Conservation (phyloP, 2,888 invertebrate genomes). For the Tricholauxania praeusta region DNA sequence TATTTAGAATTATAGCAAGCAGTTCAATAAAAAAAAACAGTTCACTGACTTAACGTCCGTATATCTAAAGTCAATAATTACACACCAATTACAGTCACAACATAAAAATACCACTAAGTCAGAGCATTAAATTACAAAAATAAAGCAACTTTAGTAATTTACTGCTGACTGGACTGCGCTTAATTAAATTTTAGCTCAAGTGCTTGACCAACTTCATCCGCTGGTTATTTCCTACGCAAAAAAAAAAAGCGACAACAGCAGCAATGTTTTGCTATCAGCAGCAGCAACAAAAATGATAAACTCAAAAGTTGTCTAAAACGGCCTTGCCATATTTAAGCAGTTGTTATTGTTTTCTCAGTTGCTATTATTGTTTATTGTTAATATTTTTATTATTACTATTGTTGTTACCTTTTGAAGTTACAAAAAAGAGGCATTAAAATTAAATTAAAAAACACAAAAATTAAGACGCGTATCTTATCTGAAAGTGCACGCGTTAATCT, state of each 20-base stretch:
- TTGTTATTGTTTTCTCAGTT: background rate
- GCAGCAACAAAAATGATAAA: background rate
- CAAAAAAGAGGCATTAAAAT: background rate
- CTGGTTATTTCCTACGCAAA: background rate
- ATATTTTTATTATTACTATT: too few relatives aligned
- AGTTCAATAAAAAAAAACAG: too few relatives aligned
- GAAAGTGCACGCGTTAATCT: background rate
- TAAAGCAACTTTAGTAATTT: too few relatives aligned
- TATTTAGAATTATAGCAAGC: too few relatives aligned
- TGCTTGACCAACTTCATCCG: background rate
- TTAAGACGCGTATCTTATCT: background rate
- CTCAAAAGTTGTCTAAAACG: slow-evolving; percentile 1
- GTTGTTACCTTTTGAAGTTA: too few relatives aligned
- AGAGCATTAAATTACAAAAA: too few relatives aligned
- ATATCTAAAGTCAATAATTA: too few relatives aligned
- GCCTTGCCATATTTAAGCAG: slow-evolving; percentile 9
- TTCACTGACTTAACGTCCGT: too few relatives aligned
- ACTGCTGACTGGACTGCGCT: background rate
- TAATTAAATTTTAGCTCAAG: background rate
- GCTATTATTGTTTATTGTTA: too few relatives aligned
- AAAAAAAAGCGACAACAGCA: background rate
- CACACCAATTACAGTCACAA: too few relatives aligned
- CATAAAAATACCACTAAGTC: too few relatives aligned
- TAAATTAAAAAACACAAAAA: background rate
- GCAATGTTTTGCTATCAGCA: background rate